Percentiles rank a stretch among this genome's conserved stretches.
Evolutionary conservation across 2,888 invertebrate species (phyloP).

Genomic region (Cataglyphis livida): DNA sequence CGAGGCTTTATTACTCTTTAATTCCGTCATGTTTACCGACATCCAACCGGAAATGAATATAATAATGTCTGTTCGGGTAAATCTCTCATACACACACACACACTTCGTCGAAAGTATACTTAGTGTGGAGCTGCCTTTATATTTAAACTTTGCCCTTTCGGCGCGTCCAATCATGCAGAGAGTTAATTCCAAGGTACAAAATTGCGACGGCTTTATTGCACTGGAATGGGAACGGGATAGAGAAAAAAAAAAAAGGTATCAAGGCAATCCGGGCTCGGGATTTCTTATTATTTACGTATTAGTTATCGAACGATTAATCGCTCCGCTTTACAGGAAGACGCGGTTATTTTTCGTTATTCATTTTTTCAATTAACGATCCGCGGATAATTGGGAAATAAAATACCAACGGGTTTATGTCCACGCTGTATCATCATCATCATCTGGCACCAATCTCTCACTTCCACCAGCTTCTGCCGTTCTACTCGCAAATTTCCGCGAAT

Average conservation of each 20-base stretch:
- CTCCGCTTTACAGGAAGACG: not conserved
- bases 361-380: slow-evolving; percentile 65
- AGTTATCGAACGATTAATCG: slow-evolving; percentile 39
- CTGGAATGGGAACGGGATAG: slow-evolving; percentile 15
- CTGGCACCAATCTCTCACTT: slow-evolving; percentile 14
- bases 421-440: slow-evolving; percentile 34
- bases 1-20: not conserved
- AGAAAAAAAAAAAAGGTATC: not conserved
- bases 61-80: not conserved
- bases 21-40: slow-evolving; percentile 1
- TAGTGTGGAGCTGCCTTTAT: slow-evolving; percentile 37
- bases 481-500: slow-evolving; percentile 68
- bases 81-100: not conserved
- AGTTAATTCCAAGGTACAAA: slow-evolving; percentile 43
- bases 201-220: slow-evolving; percentile 45
- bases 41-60: slow-evolving; percentile 3
- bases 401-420: slow-evolving; percentile 30
- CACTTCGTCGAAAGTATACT: not conserved
- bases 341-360: slow-evolving; percentile 28
- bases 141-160: slow-evolving; percentile 45
- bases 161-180: slow-evolving; percentile 35
- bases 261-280: slow-evolving; percentile 17
- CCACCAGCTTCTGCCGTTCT: slow-evolving; percentile 9
- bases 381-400: slow-evolving; percentile 38
- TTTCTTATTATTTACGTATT: slow-evolving; percentile 37